A percentile compares a stretch with the other conserved stretches of the same genome.
Evolutionary conservation across 1,140 invertebrate genomes (phyloP).

Genomic region (Drosophila hydei): DNA sequence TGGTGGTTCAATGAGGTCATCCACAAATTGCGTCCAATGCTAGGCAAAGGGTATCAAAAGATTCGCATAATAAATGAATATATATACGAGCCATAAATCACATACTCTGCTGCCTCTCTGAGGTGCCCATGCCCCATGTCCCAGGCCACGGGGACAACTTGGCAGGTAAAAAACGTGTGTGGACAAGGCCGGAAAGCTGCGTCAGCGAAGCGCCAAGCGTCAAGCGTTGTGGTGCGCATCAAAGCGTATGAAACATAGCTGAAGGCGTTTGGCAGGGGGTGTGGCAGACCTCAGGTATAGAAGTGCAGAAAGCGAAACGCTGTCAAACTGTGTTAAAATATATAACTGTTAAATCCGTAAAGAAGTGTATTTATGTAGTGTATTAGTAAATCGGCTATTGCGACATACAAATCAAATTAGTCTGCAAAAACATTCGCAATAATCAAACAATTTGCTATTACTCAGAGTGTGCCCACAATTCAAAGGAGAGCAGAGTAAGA

Average conservation of each 20-base stretch:
- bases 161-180: constrained; percentile 65
- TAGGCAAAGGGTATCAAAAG: constrained; percentile 62
- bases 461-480: constrained; percentile 34
- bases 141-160: constrained; percentile 58
- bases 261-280: not conserved
- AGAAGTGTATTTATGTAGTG: not conserved
- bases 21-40: constrained; percentile 85
- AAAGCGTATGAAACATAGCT: constrained; percentile 70
- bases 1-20: constrained; percentile 85
- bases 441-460: constrained; percentile 64
- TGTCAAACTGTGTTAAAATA: constrained; percentile 10
- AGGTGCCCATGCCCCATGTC: constrained; percentile 29
- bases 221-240: constrained; percentile 76
- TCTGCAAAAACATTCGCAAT: not conserved
- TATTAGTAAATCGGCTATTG: not conserved
- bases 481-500: not conserved
- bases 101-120: constrained; percentile 15
- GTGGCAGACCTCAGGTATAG: not conserved
- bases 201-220: constrained; percentile 74
- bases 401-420: not conserved
- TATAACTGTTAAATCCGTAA: not conserved
- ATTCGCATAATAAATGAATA: constrained; percentile 7
- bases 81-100: constrained; percentile 39
- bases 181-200: constrained; percentile 36
- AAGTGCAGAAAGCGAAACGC: not conserved